Evolutionary conservation across 2,888 invertebrate species (phyloP).

Genomic region (Globia sparganii): DNA sequence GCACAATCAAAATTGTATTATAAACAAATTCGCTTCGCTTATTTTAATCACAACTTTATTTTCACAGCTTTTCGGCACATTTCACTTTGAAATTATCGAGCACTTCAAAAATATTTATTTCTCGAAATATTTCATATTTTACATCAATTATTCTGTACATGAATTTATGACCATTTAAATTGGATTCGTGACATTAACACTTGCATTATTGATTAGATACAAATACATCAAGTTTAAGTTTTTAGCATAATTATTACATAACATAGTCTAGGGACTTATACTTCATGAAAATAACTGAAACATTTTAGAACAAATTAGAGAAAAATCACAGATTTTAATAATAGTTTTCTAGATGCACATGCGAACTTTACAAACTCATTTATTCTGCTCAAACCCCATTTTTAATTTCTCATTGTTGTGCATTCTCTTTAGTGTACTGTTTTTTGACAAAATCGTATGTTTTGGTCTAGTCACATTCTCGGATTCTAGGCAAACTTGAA

Average conservation of each 20-base stretch:
- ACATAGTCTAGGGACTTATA: conserved; percentile 13
- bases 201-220: conserved; percentile 18
- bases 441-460: conserved; percentile 52
- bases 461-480: conserved; percentile 63
- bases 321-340: conserved; percentile 46
- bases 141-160: conserved; percentile 28
- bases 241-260: conserved; percentile 39
- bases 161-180: conserved; percentile 36
- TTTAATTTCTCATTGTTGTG: conserved; percentile 83
- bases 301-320: conserved; percentile 39
- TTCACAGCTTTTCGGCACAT: conserved; percentile 65
- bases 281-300: conserved; percentile 19
- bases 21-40: conserved; percentile 65
- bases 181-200: conserved; percentile 29
- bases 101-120: conserved; percentile 40
- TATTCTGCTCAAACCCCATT: conserved; percentile 89
- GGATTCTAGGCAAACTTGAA: background rate
- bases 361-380: conserved; percentile 85
- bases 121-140: conserved; percentile 43
- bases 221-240: conserved; percentile 45
- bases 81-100: conserved; percentile 48
- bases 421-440: conserved; percentile 73
- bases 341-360: conserved; percentile 68
- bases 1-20: conserved; percentile 62
- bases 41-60: conserved; percentile 59